Evolutionary conservation across 2,888 invertebrate species (phyloP), one percentile per base, ranked within the genome.

Genomic region (Leptinotarsa peninsularis): DNA sequence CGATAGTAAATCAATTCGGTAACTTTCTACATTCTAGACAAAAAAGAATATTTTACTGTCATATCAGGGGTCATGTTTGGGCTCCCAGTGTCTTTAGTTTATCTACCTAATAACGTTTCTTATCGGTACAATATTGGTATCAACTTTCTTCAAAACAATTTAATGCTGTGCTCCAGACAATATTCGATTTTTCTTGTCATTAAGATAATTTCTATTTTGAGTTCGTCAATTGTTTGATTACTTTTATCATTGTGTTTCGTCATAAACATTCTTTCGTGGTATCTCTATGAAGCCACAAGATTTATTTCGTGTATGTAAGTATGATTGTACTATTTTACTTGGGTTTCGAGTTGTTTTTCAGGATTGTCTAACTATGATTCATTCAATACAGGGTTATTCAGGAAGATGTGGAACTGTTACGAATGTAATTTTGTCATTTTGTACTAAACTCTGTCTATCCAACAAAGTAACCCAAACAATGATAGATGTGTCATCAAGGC

Each of bases 171-270:
- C n/a, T 33, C 27, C 63, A 43, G 27, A 43, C 63, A 63, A 17
- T 21, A 23, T 58, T 63, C 43, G 63, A 63, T 63, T 63, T 60
- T 43, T 43, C 63, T 43, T n/a, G 63, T n/a, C 63, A 18, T 63
- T 63, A 63, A 63, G 63, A 63, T 63, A 63, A 63, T 63, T 43
- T 63, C 63, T 63, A 63, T 63, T 63, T 63, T n/a, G 63, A 63
- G 18, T 15, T 63, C 63, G 63, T 33, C 63, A 63, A 63, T 63
- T 27, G n/a, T 63, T 27, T n/a, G 33, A 63, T 63, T 33, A 63
- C 17, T 33, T 27, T 63, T 63, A 63, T 63, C 63, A 43, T 33
- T n/a, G 27, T 63, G 43, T 17, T 63, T 63, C 13, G 63, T 63
- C 63, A 33, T 27, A 43, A 15, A 43, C 27, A 63, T 63, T 63